These are phyloP conservation scores for Catamblyrhynchus diadema DNA, from an alignment of 2,797 vertebrate genomes.

Conservation along the genomic window DNA sequence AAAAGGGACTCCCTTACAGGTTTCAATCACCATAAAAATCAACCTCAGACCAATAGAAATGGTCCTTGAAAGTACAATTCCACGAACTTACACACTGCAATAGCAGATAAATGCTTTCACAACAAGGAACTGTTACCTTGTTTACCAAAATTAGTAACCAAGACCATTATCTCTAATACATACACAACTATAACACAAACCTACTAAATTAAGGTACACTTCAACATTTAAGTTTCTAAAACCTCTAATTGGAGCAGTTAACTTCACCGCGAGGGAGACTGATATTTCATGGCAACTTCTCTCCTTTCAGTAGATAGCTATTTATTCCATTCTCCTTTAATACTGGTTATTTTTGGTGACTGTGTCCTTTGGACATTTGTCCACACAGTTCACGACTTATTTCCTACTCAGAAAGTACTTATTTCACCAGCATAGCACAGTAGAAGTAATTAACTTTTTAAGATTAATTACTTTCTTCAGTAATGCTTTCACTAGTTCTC, in stretches of 20 bases:
- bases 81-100: neutral
- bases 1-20: neutral
- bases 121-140: neutral
- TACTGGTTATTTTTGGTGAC: neutral
- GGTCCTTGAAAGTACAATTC: neutral
- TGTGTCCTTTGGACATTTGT: neutral
- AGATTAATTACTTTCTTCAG: neutral
- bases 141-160: neutral
- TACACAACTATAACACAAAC: neutral
- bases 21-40: neutral
- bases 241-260: neutral
- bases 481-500: neutral
- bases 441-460: too few species aligned
- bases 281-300: neutral
- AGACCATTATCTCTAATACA: neutral
- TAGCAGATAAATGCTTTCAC: neutral
- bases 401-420: neutral
- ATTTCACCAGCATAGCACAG: neutral
- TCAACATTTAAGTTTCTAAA: neutral
- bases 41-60: neutral
- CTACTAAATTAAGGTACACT: neutral
- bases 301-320: neutral
- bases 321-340: neutral
- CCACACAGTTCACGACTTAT: neutral
- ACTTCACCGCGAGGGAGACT: neutral